Conservation (phyloP, 1,140 invertebrate species). For the Microplitis mediator region DNA sequence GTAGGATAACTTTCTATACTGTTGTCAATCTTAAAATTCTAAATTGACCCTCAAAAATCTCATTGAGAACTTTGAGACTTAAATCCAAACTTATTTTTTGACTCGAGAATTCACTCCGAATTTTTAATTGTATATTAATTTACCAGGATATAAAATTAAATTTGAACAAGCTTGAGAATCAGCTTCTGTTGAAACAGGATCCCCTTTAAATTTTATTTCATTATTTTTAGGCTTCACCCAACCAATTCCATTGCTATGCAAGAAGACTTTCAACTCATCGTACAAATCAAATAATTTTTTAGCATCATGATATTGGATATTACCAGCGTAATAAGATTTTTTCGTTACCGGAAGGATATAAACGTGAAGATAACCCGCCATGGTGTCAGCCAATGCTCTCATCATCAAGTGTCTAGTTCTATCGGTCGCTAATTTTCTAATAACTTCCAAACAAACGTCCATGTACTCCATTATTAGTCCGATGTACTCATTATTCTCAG, state of each 20-base stretch:
- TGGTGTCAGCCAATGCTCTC: conserved; percentile 63
- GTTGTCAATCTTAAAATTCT: too few relatives aligned
- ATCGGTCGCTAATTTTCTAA: conserved; percentile 54
- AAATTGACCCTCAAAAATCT: too few relatives aligned
- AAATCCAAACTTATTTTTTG: too few relatives aligned
- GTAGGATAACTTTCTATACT: too few relatives aligned
- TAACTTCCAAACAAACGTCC: conserved; percentile 57
- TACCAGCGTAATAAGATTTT: conserved; percentile 68
- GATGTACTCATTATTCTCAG: conserved; percentile 47
- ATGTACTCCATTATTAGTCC: conserved; percentile 61
- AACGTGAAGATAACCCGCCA: conserved; percentile 64
- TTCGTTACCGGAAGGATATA: conserved; percentile 64
- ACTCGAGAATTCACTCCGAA: too few relatives aligned
- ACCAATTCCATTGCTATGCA: conserved; percentile 65
- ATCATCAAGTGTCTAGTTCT: conserved; percentile 60
- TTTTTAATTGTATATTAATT: conserved; percentile 6
- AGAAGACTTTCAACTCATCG: conserved; percentile 62
- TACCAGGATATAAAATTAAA: conserved; percentile 44
- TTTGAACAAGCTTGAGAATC: conserved; percentile 37
- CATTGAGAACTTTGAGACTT: too few relatives aligned
- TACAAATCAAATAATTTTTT: conserved; percentile 63
- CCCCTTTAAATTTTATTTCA: conserved; percentile 46
- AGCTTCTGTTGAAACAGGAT: conserved; percentile 34
- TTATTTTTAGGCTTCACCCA: conserved; percentile 60
- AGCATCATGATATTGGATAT: conserved; percentile 63